Percentiles rank a stretch among this genome's conserved stretches.
phyloP scores from a whole-genome alignment of 1,140 invertebrate genomes.

The Brachionus rubens region DNA sequence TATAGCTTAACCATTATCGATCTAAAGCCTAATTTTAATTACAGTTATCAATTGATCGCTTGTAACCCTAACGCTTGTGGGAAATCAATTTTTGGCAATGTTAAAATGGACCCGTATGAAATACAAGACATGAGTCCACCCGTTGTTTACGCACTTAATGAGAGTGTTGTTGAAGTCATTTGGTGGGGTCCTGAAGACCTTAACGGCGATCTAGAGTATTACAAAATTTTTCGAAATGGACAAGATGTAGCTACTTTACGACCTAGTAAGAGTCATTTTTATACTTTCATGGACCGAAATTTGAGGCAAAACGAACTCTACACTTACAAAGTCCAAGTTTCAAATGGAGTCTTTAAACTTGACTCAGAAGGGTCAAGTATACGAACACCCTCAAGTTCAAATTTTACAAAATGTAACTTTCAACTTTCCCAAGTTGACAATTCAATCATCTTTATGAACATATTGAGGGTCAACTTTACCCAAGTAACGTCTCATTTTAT shows the following conservation, averaged over 20 bases:
- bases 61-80: neutral
- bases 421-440: neutral
- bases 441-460: neutral
- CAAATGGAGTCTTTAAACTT: neutral
- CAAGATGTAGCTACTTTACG: neutral
- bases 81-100: neutral
- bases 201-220: neutral
- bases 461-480: neutral
- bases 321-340: neutral
- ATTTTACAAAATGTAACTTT: constrained; percentile 1
- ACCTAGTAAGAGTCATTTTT: neutral
- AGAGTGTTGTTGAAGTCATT: neutral
- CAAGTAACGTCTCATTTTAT: neutral
- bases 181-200: constrained; percentile 1
- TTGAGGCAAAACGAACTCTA: neutral
- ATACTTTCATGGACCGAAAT: neutral
- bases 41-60: neutral
- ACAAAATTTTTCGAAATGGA: constrained; percentile 24
- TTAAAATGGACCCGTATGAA: neutral
- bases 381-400: neutral
- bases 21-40: neutral
- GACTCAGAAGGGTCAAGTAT: neutral
- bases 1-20: neutral
- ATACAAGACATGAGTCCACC: neutral
- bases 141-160: neutral